A percentile compares a stretch with the other conserved stretches of the same genome.
These are phyloP conservation scores for Athetis lepigone DNA, from an alignment of 2,888 invertebrate genomes.

Conservation along the genomic window DNA sequence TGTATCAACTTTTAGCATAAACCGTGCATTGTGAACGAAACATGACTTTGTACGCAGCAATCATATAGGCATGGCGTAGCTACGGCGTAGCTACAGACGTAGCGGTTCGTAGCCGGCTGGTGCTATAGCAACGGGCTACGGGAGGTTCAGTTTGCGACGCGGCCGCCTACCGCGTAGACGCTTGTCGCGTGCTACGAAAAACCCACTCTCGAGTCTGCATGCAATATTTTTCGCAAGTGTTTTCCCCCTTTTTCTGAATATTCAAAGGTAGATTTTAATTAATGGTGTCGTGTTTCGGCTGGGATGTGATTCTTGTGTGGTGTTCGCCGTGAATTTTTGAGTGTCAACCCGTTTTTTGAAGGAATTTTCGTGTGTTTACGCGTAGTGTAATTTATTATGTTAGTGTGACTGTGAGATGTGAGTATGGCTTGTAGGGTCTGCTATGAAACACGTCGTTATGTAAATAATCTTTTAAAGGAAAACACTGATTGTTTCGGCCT, in stretches of 20 bases:
- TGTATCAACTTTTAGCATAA: constrained; percentile 68
- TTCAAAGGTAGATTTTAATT: constrained; percentile 80
- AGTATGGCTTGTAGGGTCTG: constrained; percentile 49
- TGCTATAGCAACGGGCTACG: constrained; percentile 84
- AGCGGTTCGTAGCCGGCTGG: constrained; percentile 82
- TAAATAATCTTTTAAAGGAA: constrained; percentile 38
- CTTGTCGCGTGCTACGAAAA: constrained; percentile 71
- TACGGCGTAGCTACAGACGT: constrained; percentile 75
- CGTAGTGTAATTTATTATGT: constrained; percentile 64
- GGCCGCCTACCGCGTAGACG: constrained; percentile 83
- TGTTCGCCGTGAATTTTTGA: constrained; percentile 62
- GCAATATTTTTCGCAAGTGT: constrained; percentile 61
- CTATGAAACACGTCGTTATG: constrained; percentile 48
- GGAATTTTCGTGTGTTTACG: constrained; percentile 60
- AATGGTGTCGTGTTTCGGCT: constrained; percentile 74
- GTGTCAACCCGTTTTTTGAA: constrained; percentile 63
- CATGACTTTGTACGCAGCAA: constrained; percentile 72
- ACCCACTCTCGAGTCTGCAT: constrained; percentile 40
- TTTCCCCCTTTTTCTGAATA: constrained; percentile 63
- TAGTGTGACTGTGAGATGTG: constrained; percentile 62
- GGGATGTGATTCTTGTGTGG: constrained; percentile 66
- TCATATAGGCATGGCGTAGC: constrained; percentile 65
- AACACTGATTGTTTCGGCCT: constrained; percentile 28
- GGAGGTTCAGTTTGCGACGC: constrained; percentile 79
- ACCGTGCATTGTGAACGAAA: constrained; percentile 60